Evolutionary conservation across 2,888 invertebrate species (phyloP).

Genomic region (Lymantria dispar): DNA sequence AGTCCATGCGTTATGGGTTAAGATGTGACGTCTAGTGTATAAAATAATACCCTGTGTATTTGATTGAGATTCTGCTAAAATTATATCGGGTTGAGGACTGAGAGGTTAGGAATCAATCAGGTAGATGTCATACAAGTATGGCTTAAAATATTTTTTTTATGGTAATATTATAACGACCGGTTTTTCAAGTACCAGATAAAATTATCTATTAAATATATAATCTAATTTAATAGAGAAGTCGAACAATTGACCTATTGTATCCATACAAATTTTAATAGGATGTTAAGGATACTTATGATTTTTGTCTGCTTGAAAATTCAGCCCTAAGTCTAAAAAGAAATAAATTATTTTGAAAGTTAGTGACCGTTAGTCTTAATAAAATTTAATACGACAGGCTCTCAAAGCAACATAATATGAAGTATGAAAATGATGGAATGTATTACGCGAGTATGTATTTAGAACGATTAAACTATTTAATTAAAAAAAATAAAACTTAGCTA

Average conservation of each 20-base stretch:
- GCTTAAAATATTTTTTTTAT: slow-evolving; percentile 44
- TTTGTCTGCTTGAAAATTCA: slow-evolving; percentile 28
- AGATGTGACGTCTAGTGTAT: slow-evolving; percentile 38
- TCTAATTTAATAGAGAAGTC: too few species aligned
- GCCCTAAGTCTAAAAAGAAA: slow-evolving; percentile 55
- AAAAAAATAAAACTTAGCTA: slow-evolving; percentile 70
- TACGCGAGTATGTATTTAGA: slow-evolving; percentile 62
- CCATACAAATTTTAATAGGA: too few species aligned
- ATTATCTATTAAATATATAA: too few species aligned
- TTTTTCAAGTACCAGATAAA: too few species aligned
- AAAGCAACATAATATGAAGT: slow-evolving; percentile 41
- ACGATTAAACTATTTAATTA: slow-evolving; percentile 75
- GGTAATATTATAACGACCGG: slow-evolving; percentile 23
- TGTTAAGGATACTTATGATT: too few species aligned
- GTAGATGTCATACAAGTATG: slow-evolving; percentile 46
- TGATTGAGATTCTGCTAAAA: slow-evolving; percentile 47
- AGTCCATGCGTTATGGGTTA: slow-evolving; percentile 25
- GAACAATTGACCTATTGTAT: too few species aligned
- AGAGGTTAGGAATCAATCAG: slow-evolving; percentile 38
- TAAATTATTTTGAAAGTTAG: slow-evolving; percentile 22
- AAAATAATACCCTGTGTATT: slow-evolving; percentile 43
- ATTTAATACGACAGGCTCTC: slow-evolving; percentile 51
- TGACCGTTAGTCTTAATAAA: slow-evolving; percentile 22
- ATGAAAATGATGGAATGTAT: slow-evolving; percentile 48
- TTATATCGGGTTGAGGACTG: slow-evolving; percentile 64